These are phyloP conservation scores for Mamestra configurata DNA, from an alignment of 1,140 invertebrate genomes.

Conservation along the genomic window DNA sequence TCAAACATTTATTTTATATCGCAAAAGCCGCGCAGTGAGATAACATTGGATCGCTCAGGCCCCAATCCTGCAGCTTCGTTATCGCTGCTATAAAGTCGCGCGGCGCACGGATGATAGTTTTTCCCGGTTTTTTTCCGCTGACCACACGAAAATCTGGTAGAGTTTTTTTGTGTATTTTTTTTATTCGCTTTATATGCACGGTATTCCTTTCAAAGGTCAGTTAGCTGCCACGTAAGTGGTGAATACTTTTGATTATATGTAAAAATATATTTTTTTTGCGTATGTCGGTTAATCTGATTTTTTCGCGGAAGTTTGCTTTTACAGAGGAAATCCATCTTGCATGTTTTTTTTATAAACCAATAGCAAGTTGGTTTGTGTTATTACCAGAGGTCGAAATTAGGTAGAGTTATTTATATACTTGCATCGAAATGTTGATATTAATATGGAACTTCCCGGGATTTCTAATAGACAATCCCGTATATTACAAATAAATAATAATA, in stretches of 20 bases:
- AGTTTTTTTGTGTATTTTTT: conserved; percentile 38
- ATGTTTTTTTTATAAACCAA: too few relatives aligned
- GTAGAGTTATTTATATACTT: too few relatives aligned
- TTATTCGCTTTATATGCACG: conserved; percentile 40
- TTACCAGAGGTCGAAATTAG: too few relatives aligned
- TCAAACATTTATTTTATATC: conserved; percentile 26
- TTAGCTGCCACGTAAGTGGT: conserved; percentile 40
- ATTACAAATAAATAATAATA: too few relatives aligned
- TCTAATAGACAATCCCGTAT: too few relatives aligned
- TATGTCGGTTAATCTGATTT: background rate
- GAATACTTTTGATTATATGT: conserved; percentile 8
- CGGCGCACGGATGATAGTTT: conserved; percentile 63
- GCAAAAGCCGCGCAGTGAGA: conserved; percentile 32
- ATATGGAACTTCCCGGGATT: too few relatives aligned
- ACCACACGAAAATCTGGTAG: conserved; percentile 65
- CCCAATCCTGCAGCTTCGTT: conserved; percentile 57
- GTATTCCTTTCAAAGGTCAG: conserved; percentile 47
- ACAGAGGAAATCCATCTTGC: background rate
- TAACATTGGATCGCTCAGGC: conserved; percentile 27
- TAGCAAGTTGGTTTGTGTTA: too few relatives aligned
- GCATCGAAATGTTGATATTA: too few relatives aligned
- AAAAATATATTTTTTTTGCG: conserved; percentile 3
- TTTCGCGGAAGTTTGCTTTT: background rate
- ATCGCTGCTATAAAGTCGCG: conserved; percentile 65
- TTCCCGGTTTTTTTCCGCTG: conserved; percentile 60